A percentile compares a stretch with the other conserved stretches of the same genome.
Evolutionary conservation across 2,797 vertebrate genomes (phyloP).

Genomic region (Galaxias olidus): DNA sequence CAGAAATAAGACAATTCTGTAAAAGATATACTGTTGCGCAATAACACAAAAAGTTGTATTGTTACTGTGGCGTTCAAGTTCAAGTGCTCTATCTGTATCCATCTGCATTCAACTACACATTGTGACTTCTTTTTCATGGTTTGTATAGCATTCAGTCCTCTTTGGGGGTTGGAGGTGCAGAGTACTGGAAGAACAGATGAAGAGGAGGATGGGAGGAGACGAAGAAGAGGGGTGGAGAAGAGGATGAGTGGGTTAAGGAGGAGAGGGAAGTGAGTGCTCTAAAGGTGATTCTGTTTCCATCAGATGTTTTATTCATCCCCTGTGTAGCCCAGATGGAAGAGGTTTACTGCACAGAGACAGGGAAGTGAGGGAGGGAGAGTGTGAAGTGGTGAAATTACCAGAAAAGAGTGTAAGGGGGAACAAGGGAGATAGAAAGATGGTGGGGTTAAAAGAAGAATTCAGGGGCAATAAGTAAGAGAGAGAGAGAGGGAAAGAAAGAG

Average conservation of each 20-base stretch:
- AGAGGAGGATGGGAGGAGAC: conserved; percentile 22
- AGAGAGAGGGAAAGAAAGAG: conserved; percentile 12
- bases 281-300: conserved; percentile 56
- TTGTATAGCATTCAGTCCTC: too few relatives aligned
- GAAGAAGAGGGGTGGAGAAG: too few relatives aligned
- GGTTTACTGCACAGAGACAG: conserved; percentile 52
- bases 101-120: too few relatives aligned
- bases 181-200: conserved; percentile 24
- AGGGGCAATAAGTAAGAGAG: conserved; percentile 36
- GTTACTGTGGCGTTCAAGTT: too few relatives aligned
- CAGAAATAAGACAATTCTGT: too few relatives aligned
- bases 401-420: not conserved
- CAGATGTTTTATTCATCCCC: conserved; percentile 60
- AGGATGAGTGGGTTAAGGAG: too few relatives aligned
- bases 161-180: not conserved
- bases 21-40: too few relatives aligned
- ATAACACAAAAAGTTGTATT: too few relatives aligned
- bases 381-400: not conserved
- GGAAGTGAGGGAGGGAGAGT: conserved; percentile 22
- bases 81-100: too few relatives aligned
- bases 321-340: conserved; percentile 59
- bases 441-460: conserved; percentile 30
- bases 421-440: conserved; percentile 26
- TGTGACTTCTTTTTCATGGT: too few relatives aligned
- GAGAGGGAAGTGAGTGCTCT: not conserved